Base-by-base conservation (phyloP, 2,797 vertebrate genomes). In the Mus spretus region DNA sequence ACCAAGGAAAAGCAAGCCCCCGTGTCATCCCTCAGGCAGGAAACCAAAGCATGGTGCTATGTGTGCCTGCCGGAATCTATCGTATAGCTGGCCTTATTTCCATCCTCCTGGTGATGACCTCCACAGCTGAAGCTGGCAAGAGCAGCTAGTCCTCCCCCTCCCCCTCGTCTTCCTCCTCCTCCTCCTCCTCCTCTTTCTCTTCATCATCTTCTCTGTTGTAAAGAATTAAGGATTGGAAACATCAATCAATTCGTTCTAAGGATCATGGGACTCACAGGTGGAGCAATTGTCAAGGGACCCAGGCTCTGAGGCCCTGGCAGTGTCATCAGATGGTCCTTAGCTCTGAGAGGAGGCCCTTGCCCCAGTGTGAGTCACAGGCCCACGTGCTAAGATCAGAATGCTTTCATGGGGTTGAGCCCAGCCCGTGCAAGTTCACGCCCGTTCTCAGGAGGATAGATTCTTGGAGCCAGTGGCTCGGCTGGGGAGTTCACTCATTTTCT, bases 371-470 rank as follows among this genome's bases (percentile, higher is more conserved):
- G 55, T 63, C 55, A 26, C 50, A 89, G 40, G 14, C 44, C 10
- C 0, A 0, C 1, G 0, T 28, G 37, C 0, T 13, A 55, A 50
- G 34, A 6, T 28, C 0, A 34, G 63, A 78, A 31, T 59, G n/a
- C 4, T 12, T 57, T 15, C n/a, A 6, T 26, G 34, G 81, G 22
- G 15, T 7, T 17, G 28, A 20, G 44, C 63, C 53, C 47, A 57
- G 67, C 7, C 28, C 0, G 0, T 20, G 12, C 2, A 0, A 0
- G 55, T 78, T 31, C 55, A 2, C 6, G 7, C 14, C 61, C 57
- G 47, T 55, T 37, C n/a, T 65, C 65, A 85, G 26, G 79, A 11
- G 6, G 13, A 15, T 53, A 24, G 84, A n/a, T 63, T 74, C 47
- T 82, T 28, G 4, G 78, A 86, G 91, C 59, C 34, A 14, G 61